Evolutionary conservation across 2,888 invertebrate species (phyloP).

Genomic region (Ischnus inquisitorius): DNA sequence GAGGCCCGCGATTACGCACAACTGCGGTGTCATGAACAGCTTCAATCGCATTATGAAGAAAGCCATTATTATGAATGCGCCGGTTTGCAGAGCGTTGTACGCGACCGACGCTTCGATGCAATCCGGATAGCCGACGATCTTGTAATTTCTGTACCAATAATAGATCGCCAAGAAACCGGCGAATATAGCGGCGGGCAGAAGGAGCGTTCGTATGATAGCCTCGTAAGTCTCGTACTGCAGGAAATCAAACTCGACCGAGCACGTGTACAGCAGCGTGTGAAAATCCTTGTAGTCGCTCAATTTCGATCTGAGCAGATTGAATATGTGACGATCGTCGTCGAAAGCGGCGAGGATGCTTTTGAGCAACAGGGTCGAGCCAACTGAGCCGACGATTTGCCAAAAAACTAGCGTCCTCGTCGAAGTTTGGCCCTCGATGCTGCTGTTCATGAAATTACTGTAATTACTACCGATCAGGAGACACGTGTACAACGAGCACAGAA

Average conservation of each 20-base stretch:
- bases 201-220: constrained; percentile 86
- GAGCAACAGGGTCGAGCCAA: constrained; percentile 75
- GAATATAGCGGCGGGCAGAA: constrained; percentile 88
- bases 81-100: constrained; percentile 91
- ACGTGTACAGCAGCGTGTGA: constrained; percentile 92
- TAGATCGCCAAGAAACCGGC: constrained; percentile 84
- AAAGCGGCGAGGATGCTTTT: constrained; percentile 76
- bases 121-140: constrained; percentile 80
- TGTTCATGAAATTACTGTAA: constrained; percentile 69
- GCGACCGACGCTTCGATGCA: constrained; percentile 87
- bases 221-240: constrained; percentile 87
- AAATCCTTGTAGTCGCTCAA: constrained; percentile 90
- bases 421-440: constrained; percentile 62
- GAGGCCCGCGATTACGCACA: constrained; percentile 91
- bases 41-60: constrained; percentile 92
- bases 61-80: constrained; percentile 91
- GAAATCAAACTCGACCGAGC: constrained; percentile 92
- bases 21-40: constrained; percentile 91
- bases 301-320: constrained; percentile 91
- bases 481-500: constrained; percentile 86
- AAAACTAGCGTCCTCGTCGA: constrained; percentile 61
- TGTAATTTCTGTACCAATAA: constrained; percentile 84
- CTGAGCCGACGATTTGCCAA: constrained; percentile 75
- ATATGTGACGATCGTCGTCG: constrained; percentile 89
- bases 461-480: constrained; percentile 85